Evolutionary conservation across 2,113 vertebrate genomes (phyloP).

Genomic region (zebrafish (Danio rerio)): GRCz12tu NC_133185.1:24247001-24247500

Average conservation of each 20-base stretch:
- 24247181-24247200: constrained; percentile 69
- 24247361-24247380: constrained; percentile 46
- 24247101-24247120: not conserved
- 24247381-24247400: not conserved
- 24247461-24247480: constrained; percentile 9
- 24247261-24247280: constrained; percentile 56
- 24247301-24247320: constrained; percentile 43
- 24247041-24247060: not conserved
- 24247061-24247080: not conserved
- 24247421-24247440: constrained; percentile 31
- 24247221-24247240: constrained; percentile 64
- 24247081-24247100: not conserved
- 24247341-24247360: constrained; percentile 44
- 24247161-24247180: not conserved
- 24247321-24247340: constrained; percentile 57
- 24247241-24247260: not conserved
- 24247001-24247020: not conserved
- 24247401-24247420: constrained; percentile 28
- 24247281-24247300: constrained; percentile 58
- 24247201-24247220: constrained; percentile 61
- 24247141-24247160: not conserved
- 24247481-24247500: not conserved
- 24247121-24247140: not conserved
- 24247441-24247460: constrained; percentile 41
- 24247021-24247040: not conserved